Conservation (phyloP, 2,888 invertebrate genomes). For the Adelognathus sp. region DNA sequence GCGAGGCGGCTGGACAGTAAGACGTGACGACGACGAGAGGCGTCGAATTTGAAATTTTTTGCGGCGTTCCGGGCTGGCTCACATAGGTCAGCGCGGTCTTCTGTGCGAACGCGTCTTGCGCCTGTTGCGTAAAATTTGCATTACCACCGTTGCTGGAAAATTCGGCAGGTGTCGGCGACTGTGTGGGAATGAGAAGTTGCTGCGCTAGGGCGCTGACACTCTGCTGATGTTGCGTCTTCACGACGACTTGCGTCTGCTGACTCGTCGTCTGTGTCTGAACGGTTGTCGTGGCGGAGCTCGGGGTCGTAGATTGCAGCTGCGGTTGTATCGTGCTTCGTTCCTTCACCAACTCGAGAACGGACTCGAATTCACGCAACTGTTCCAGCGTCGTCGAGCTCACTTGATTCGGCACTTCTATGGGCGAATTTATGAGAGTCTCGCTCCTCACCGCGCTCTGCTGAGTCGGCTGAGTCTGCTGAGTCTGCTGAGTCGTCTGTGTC, state of each 20-base stretch:
- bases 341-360: slow-evolving; percentile 91
- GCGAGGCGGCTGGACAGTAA: slow-evolving; percentile 83
- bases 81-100: slow-evolving; percentile 83
- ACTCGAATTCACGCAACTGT: slow-evolving; percentile 90
- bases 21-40: slow-evolving; percentile 84
- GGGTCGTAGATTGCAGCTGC: slow-evolving; percentile 65
- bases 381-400: slow-evolving; percentile 90
- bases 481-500: slow-evolving; percentile 82
- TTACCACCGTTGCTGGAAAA: slow-evolving; percentile 70
- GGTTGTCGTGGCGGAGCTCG: slow-evolving; percentile 69
- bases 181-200: slow-evolving; percentile 75
- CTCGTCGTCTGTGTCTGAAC: slow-evolving; percentile 76
- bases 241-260: slow-evolving; percentile 62
- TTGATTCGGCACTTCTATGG: slow-evolving; percentile 76
- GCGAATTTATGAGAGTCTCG: slow-evolving; percentile 69
- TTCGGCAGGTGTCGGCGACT: slow-evolving; percentile 67
- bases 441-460: slow-evolving; percentile 78
- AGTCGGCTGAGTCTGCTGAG: slow-evolving; percentile 83
- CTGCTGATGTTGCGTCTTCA: slow-evolving; percentile 66
- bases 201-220: slow-evolving; percentile 73
- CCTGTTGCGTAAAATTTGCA: slow-evolving; percentile 71
- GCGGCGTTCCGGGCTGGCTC: slow-evolving; percentile 79
- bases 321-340: slow-evolving; percentile 87
- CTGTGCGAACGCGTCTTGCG: slow-evolving; percentile 79
- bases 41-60: slow-evolving; percentile 81